Evolutionary conservation across 1,140 invertebrate genomes (phyloP).

Genomic region (Drosophila mayri): DNA sequence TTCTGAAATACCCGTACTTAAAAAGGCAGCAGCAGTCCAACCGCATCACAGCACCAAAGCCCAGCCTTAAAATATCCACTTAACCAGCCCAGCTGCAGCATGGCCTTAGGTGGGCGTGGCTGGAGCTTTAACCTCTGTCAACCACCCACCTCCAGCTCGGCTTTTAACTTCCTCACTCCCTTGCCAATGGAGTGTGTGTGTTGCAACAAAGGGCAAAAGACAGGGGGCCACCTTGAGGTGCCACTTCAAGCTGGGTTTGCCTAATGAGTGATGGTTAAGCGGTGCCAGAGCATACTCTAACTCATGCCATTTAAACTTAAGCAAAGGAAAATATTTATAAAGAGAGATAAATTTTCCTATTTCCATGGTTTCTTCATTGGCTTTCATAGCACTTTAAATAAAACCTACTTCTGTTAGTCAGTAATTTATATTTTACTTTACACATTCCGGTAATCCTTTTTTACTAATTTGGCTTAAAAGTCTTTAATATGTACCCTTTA

Average conservation of each 20-base stretch:
- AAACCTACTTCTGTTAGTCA: background rate
- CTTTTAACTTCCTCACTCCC: background rate
- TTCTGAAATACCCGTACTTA: constrained; percentile 62
- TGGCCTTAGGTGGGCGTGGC: constrained; percentile 60
- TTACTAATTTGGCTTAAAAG: background rate
- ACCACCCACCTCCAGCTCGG: constrained; percentile 7
- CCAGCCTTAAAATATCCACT: constrained; percentile 68
- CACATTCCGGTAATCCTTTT: background rate
- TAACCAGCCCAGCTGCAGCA: constrained; percentile 52
- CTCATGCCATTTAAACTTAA: background rate
- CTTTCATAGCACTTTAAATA: background rate
- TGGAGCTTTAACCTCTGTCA: constrained; percentile 39
- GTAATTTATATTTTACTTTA: background rate
- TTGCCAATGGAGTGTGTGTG: constrained; percentile 23
- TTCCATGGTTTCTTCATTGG: background rate
- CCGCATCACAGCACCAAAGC: constrained; percentile 49
- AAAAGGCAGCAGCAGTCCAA: constrained; percentile 61
- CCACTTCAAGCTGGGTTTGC: constrained; percentile 32
- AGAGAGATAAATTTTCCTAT: too few relatives aligned
- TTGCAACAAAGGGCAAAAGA: constrained; percentile 55
- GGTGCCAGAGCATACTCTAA: constrained; percentile 4
- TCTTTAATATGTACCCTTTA: too few relatives aligned
- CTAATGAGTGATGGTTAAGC: constrained; percentile 34
- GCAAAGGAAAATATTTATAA: too few relatives aligned
- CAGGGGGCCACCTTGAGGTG: constrained; percentile 44